Evolutionary conservation across 2,888 invertebrate genomes (phyloP), one percentile per base, ranked within the genome.

Genomic region (Macroteleia sp.): DNA sequence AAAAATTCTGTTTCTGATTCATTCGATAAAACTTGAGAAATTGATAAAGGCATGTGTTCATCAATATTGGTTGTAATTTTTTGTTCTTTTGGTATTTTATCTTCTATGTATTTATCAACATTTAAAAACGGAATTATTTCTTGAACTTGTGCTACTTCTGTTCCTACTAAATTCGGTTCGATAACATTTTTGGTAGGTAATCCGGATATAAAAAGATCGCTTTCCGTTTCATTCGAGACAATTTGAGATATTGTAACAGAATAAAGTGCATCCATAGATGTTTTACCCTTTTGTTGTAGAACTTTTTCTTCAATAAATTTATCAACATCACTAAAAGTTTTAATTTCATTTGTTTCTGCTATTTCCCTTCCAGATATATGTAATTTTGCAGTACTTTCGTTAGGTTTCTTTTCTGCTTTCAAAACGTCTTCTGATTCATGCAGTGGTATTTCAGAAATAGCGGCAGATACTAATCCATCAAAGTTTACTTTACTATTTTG

Each of bases 181-280:
- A 92, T 92, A 25, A 81, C 88, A 81, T 89, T 91, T 71, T 85
- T 83, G 34, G 82, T 83, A 0, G 91, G 91, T 54, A 83, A 62
- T 62, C 67, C 85, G 0, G 79, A 62, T 28, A 66, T 64, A 1
- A 73, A 28, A 12, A 86, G 62, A 44, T 56, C 25, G 5, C 79
- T 79, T 76, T 84, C 85, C 0, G 69, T 42, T 76, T 87, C 86
- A 42, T 81, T 80, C n/a, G 83, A 83, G 17, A 82, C 61, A 4
- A 83, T 70, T 50, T 86, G 83, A 8, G 82, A 83, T 25, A 86
- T 70, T 5, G 69, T 82, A n/a, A 84, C 57, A 4, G 86, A 83
- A 25, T 70, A 70, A 9, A 86, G 69, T 20, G 86, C 79, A 28
- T 85, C 85, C 10, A 88, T 46, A 17, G 73, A 61, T 59, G 62